Conservation (phyloP, 2,113 vertebrate species). For the Alethe castanea region DNA sequence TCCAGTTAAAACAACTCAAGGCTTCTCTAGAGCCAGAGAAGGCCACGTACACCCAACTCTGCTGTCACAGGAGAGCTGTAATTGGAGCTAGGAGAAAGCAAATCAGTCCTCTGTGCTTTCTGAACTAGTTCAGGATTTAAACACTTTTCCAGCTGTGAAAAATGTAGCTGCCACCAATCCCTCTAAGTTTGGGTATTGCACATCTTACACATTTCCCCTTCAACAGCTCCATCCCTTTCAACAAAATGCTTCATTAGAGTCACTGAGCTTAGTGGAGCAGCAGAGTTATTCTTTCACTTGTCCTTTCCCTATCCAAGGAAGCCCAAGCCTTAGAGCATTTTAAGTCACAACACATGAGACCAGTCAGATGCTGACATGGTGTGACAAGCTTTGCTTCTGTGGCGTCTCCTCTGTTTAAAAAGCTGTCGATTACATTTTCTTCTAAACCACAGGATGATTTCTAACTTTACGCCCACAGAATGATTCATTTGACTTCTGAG, state of each 20-base stretch:
- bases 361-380: constrained; percentile 16
- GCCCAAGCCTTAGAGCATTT: background rate
- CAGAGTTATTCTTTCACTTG: background rate
- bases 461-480: constrained; percentile 3
- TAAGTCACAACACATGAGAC: constrained; percentile 29
- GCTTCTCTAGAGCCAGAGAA: background rate
- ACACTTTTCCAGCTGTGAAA: background rate
- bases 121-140: background rate
- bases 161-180: background rate
- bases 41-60: background rate
- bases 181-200: background rate
- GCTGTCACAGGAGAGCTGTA: background rate
- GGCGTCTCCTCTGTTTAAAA: background rate
- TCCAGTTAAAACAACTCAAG: background rate
- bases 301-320: background rate
- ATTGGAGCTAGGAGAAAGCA: background rate
- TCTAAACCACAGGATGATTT: constrained; percentile 11
- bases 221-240: constrained; percentile 19
- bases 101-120: background rate
- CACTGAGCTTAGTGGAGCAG: background rate
- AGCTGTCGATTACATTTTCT: background rate
- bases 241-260: background rate
- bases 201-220: background rate
- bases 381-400: constrained; percentile 17
- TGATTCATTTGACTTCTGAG: constrained; percentile 47